Base-by-base conservation (phyloP, 2,888 invertebrate species). In the Drosophila ustulata region DNA sequence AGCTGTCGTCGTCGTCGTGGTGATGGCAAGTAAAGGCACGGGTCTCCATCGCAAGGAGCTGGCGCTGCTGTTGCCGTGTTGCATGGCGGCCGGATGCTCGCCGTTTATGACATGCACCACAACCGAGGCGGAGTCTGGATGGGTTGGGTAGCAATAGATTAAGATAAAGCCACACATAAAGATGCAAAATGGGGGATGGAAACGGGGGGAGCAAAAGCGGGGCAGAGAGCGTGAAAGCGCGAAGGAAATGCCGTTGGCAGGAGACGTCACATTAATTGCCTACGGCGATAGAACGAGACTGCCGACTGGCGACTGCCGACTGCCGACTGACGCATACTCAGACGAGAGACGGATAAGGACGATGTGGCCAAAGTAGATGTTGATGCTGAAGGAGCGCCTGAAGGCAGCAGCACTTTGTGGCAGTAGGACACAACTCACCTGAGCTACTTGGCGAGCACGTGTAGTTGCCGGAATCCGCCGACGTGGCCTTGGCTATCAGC, bases 381-480 rank as follows among this genome's bases (percentile, higher is more conserved):
- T 52, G 61, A 46, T 50, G 46, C 2, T 13, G 37, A 39, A 28
- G 50, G 8, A 56, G 28, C 37, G 28, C 47, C 57, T 23, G 37
- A 30, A 47, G 30, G 47, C 34, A 57, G 32, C 25, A 11, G 13
- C 25, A 55, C 8, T 9, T 13, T 25, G 8, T 30, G 18, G 28
- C 23, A 37, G 37, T 7, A 26, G 32, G n/a, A 46, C 66, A 77
- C 11, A 11, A 82, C 89, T 88, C 80, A 94, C 94, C 94, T 89
- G 96, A 96, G 91, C 96, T 96, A 91, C 96, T 95, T 57, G 97
- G 97, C 82, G 96, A 95, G 92, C 97, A 97, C 64, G 97, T 97
- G 92, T 97, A 97, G 94, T 97, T 97, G 85, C 97, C 97, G 30
- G 96, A 97, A 93, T 97, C 97, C 62, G 95, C 93, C 43, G 97